phyloP scores from a whole-genome alignment of 2,113 vertebrate species.

The Mustela nigripes region DNA sequence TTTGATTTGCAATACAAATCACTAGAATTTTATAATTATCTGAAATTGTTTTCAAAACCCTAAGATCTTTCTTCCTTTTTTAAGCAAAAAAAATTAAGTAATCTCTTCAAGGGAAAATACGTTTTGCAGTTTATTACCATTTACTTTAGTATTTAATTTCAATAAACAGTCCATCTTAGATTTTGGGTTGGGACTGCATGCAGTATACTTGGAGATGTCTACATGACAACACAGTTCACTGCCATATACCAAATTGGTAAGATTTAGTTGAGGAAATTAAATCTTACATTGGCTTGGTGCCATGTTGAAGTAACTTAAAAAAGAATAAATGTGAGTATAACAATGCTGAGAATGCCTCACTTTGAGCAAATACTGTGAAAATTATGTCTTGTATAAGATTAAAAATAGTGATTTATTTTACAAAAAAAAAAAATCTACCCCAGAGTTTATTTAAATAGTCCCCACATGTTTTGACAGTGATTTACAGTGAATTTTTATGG shows the following conservation, averaged over 20 bases:
- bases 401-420: slow-evolving; percentile 61
- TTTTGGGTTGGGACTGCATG: slow-evolving; percentile 4
- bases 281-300: slow-evolving; percentile 48
- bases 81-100: slow-evolving; percentile 13
- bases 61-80: slow-evolving; percentile 45
- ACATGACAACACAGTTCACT: slow-evolving; percentile 60
- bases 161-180: background rate
- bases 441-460: slow-evolving; percentile 49
- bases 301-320: slow-evolving; percentile 12
- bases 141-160: slow-evolving; percentile 72
- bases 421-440: background rate
- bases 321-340: slow-evolving; percentile 46
- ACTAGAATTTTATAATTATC: slow-evolving; percentile 26
- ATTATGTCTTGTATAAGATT: slow-evolving; percentile 32
- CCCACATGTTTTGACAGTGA: slow-evolving; percentile 33
- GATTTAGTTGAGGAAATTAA: slow-evolving; percentile 51
- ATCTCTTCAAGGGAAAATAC: slow-evolving; percentile 48
- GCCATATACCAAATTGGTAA: slow-evolving; percentile 63
- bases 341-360: slow-evolving; percentile 1
- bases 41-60: slow-evolving; percentile 40
- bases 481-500: slow-evolving; percentile 46
- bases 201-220: slow-evolving; percentile 60
- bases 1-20: slow-evolving; percentile 56
- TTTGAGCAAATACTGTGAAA: slow-evolving; percentile 31
- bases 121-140: slow-evolving; percentile 29